Conservation (phyloP, 2,113 vertebrate species). For the Dasyurus viverrinus region DNA sequence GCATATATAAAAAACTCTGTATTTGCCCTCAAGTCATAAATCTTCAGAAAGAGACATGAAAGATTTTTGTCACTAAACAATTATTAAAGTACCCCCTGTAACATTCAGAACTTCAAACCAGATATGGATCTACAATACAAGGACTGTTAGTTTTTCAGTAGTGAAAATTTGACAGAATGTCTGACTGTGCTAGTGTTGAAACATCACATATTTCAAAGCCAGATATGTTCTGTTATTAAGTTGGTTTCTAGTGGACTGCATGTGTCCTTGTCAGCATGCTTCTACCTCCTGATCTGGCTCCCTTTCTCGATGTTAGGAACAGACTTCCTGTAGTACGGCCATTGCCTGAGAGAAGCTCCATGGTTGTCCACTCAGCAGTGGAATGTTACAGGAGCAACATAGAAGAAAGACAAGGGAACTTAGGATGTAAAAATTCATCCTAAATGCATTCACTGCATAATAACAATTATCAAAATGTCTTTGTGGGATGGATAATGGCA, state of each 20-base stretch:
- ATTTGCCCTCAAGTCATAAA: background rate
- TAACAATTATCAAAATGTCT: slow-evolving; percentile 10
- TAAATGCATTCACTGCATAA: slow-evolving; percentile 16
- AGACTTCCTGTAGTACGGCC: background rate
- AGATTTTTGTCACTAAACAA: background rate
- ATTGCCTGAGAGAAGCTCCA: background rate
- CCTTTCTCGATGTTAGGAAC: background rate
- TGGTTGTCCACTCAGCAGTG: slow-evolving; percentile 16
- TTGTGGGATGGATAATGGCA: background rate
- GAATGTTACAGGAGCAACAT: background rate
- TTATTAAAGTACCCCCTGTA: background rate
- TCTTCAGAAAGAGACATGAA: background rate
- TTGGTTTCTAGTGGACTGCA: background rate
- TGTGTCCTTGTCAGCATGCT: background rate
- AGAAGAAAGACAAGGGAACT: background rate
- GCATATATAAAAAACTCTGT: background rate
- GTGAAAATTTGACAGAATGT: background rate
- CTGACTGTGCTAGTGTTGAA: background rate
- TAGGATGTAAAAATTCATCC: slow-evolving; percentile 1
- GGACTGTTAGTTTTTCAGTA: background rate
- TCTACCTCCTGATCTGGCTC: background rate
- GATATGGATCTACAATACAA: background rate
- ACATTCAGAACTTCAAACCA: background rate
- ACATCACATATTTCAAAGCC: slow-evolving; percentile 1
- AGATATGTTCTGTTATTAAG: background rate